Evolutionary conservation across 2,888 invertebrate species (phyloP), one percentile per base, ranked within the genome.

Genomic region (Polydrusus pterygomalis): DNA sequence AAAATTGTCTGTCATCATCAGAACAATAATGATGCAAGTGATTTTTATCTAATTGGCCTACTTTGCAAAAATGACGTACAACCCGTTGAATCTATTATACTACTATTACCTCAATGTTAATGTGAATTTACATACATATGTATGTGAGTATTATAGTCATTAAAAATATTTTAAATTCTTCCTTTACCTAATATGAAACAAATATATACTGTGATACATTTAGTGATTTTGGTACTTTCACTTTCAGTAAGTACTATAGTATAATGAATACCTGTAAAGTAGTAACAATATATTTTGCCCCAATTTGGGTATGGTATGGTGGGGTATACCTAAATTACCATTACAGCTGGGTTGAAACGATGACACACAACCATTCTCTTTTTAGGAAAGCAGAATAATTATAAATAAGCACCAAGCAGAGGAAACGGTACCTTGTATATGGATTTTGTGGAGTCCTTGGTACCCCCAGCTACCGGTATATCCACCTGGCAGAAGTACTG

Each of bases 11-110:
- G 58, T 17, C 18, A 60, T 17, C 18, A 60, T 60, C 18, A 17
- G 58, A 60, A 38, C 38, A 60, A 58, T 58, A 38, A 58, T 58
- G 17, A 58, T 60, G 38, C 17, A 60, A 60, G 9, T 18, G 58
- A 60, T 60, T 60, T 60, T 60, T 60, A 60, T 60, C 58, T 60
- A 60, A 30, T 54, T 25, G 54, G 11, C 25, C 20, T 8, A 54
- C 51, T 25, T 54, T 54, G 30, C 54, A 10, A 25, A 54, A 25
- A 54, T 54, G 30, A 20, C 17, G 17, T 25, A 25, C 25, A 34
- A 7, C 8, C 34, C 9, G 7, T 34, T 34, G 34, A 9, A 34
- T 7, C 10, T 7, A 34, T 34, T 8, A 34, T 34, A 34, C 34
- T n/a, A n/a, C n/a, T n/a, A n/a, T n/a, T n/a, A n/a, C 10, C 8